Evolutionary conservation across 92 coral and sea anemone species (phyloP).

Genomic region (Palythoa grandiflora): DNA sequence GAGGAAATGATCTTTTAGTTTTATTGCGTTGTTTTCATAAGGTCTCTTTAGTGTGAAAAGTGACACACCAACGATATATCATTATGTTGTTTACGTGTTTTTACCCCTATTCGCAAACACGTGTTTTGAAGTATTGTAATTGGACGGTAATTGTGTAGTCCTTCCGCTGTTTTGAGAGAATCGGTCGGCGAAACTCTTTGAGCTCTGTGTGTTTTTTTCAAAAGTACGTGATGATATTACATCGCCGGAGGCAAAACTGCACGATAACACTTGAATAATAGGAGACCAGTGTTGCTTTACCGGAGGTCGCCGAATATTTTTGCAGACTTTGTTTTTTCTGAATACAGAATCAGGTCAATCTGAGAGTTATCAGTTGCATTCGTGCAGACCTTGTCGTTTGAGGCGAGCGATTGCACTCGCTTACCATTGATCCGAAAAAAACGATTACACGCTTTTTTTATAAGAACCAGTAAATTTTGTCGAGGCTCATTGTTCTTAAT

Average conservation of each 20-base stretch:
- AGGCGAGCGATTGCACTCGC: too few relatives aligned
- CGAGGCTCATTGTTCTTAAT: too few relatives aligned
- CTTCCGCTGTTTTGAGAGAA: neutral
- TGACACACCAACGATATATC: neutral
- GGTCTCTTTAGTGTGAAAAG: neutral
- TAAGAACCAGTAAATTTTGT: too few relatives aligned
- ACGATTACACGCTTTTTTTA: too few relatives aligned
- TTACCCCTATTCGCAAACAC: neutral
- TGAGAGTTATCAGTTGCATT: too few relatives aligned
- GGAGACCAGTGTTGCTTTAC: neutral
- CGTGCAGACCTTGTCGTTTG: neutral
- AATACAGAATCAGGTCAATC: too few relatives aligned
- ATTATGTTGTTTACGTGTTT: neutral
- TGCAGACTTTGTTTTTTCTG: too few relatives aligned
- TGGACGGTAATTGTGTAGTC: neutral
- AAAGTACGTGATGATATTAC: neutral
- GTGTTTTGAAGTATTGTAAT: neutral
- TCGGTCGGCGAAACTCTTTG: neutral
- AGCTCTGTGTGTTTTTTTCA: neutral
- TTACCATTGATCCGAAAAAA: too few relatives aligned
- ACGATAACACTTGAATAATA: neutral
- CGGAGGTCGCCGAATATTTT: neutral
- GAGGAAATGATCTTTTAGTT: neutral
- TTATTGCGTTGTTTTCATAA: neutral
- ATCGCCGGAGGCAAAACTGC: neutral